Conservation (phyloP, 2,797 vertebrate species). For the Sorex maritimensis region DNA sequence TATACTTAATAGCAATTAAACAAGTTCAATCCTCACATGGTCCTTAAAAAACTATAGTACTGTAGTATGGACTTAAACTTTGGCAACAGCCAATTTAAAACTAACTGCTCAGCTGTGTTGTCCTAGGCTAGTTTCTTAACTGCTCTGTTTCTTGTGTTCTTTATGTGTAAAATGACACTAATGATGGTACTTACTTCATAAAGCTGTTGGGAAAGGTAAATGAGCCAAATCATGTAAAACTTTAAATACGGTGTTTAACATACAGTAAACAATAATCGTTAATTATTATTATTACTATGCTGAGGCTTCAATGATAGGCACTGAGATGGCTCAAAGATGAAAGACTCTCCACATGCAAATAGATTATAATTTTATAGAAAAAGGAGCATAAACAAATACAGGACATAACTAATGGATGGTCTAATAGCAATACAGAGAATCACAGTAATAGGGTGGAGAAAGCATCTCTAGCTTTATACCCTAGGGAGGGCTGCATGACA, state of each 20-base stretch:
- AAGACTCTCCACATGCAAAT: conserved; percentile 51
- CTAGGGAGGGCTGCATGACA: not conserved
- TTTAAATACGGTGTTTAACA: conserved; percentile 61
- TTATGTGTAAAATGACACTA: conserved; percentile 52
- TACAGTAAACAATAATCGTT: conserved; percentile 59
- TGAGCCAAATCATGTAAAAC: conserved; percentile 46
- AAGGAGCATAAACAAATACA: conserved; percentile 8
- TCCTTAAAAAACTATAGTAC: not conserved
- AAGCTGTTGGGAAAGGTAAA: conserved; percentile 64
- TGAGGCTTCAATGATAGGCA: conserved; percentile 58
- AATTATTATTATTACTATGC: conserved; percentile 58
- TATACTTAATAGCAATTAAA: conserved; percentile 12
- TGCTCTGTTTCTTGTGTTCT: conserved; percentile 50
- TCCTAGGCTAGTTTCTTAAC: conserved; percentile 39
- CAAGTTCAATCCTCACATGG: conserved; percentile 24
- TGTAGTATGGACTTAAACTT: conserved; percentile 37
- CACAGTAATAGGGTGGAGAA: conserved; percentile 1
- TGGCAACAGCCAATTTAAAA: conserved; percentile 16
- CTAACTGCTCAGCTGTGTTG: conserved; percentile 38
- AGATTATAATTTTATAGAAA: conserved; percentile 56
- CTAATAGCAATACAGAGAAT: conserved; percentile 25
- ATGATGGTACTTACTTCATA: conserved; percentile 50
- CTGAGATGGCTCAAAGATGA: conserved; percentile 52
- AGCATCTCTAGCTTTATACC: conserved; percentile 35
- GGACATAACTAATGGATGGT: conserved; percentile 10